Evolutionary conservation across 1,140 invertebrate genomes (phyloP).

Genomic region (Oreohelix idahoensis): DNA sequence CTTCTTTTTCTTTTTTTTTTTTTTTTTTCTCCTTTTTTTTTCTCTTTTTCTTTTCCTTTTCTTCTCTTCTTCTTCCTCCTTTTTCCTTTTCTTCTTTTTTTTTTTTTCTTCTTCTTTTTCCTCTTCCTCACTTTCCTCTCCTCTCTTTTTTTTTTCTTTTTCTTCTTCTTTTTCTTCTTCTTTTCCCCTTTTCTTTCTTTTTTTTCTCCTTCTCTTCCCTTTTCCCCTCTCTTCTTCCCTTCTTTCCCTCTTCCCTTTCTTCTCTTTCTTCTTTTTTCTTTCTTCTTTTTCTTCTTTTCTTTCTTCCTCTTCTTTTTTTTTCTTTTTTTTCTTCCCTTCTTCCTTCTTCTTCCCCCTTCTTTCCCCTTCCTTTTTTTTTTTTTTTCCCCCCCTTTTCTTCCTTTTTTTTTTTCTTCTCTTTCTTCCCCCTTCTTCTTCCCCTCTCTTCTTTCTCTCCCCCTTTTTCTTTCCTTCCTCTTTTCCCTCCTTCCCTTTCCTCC

Average conservation of each 20-base stretch:
- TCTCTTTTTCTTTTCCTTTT: too few species aligned
- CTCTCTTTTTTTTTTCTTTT: background rate
- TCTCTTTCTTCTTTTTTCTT: too few species aligned
- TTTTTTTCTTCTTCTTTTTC: background rate
- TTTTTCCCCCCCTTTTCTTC: background rate
- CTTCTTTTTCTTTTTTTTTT: too few species aligned
- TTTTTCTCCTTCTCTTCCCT: background rate
- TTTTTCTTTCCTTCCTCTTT: background rate
- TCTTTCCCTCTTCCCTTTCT: background rate
- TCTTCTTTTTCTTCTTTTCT: background rate
- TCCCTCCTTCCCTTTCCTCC: background rate
- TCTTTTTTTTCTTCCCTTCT: background rate
- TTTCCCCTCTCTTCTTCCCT: background rate
- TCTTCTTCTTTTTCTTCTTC: conserved; percentile 12
- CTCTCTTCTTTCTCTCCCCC: background rate
- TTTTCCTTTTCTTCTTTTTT: background rate
- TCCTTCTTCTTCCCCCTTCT: too few species aligned
- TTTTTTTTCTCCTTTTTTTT: too few species aligned
- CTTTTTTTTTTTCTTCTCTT: background rate
- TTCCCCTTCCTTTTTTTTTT: background rate
- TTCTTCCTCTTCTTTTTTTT: background rate
- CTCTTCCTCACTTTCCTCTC: background rate
- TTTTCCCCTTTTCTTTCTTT: conserved; percentile 20
- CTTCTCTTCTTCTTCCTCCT: too few species aligned
- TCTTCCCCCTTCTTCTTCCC: background rate